These are phyloP conservation scores for Terebella lapidaria DNA, from an alignment of 2,888 invertebrate species.

Conservation along the genomic window DNA sequence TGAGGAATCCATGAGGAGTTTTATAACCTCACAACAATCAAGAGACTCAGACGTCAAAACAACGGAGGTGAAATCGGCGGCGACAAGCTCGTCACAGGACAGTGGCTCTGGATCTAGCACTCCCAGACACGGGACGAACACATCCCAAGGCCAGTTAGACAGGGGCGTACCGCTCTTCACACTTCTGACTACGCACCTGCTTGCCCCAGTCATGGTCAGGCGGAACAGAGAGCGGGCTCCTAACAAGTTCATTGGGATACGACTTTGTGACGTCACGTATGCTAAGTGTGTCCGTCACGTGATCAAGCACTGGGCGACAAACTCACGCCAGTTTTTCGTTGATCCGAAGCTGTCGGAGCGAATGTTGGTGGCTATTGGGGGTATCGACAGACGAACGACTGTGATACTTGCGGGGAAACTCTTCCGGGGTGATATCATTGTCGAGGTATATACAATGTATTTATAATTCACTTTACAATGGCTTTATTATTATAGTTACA, in stretches of 20 bases:
- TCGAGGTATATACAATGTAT: slow-evolving; percentile 1
- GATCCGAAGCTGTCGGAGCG: neutral
- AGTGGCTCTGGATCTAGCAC: neutral
- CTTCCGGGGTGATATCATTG: neutral
- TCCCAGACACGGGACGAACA: neutral
- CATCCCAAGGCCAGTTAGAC: neutral
- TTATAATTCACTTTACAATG: too few species aligned
- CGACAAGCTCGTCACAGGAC: neutral
- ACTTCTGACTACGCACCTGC: slow-evolving; percentile 1
- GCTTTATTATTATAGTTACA: neutral
- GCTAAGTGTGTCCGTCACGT: slow-evolving; percentile 1
- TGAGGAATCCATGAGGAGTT: neutral
- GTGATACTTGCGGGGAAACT: neutral
- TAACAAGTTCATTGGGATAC: neutral
- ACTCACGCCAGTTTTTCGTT: neutral
- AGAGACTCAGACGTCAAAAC: neutral
- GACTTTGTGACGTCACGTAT: slow-evolving; percentile 1
- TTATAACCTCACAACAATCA: neutral
- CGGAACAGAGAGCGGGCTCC: neutral
- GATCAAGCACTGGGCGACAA: neutral
- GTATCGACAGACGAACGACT: neutral
- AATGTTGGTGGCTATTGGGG: neutral
- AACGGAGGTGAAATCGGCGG: neutral
- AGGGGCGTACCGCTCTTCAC: neutral
- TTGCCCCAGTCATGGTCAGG: neutral